These are phyloP conservation scores for Avahi laniger DNA, from an alignment of 2,797 vertebrate genomes.

Conservation along the genomic window DNA sequence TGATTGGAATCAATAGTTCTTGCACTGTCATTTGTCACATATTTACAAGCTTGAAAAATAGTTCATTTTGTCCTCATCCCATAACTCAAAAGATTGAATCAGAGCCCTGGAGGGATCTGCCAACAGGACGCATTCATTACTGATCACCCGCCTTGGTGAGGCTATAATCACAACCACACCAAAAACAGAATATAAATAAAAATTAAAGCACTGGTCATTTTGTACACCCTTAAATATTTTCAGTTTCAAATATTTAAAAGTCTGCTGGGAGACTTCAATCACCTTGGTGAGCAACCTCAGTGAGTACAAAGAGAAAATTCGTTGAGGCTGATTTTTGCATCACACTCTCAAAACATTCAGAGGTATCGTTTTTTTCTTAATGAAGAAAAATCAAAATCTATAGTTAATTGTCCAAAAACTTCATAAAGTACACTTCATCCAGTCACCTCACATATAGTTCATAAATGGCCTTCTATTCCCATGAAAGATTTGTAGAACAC, in stretches of 20 bases:
- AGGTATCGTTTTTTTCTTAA: constrained; percentile 55
- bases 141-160: constrained; percentile 79
- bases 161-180: constrained; percentile 31
- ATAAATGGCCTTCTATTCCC: constrained; percentile 57
- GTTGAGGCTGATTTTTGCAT: constrained; percentile 20
- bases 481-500: constrained; percentile 67
- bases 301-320: constrained; percentile 30
- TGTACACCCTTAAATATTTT: not conserved
- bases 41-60: constrained; percentile 99
- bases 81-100: constrained; percentile 95
- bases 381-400: constrained; percentile 69
- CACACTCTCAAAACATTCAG: constrained; percentile 54
- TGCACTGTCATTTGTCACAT: constrained; percentile 98
- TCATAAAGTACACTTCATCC: constrained; percentile 59
- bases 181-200: constrained; percentile 65
- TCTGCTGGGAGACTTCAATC: not conserved
- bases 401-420: constrained; percentile 71
- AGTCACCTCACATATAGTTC: constrained; percentile 42
- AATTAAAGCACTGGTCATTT: constrained; percentile 56
- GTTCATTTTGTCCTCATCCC: constrained; percentile 96
- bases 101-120: constrained; percentile 86
- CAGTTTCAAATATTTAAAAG: constrained; percentile 55
- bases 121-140: constrained; percentile 84
- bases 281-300: not conserved
- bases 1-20: constrained; percentile 99